phyloP scores from a whole-genome alignment of 2,113 vertebrate genomes.

The Sardina pilchardus region DNA sequence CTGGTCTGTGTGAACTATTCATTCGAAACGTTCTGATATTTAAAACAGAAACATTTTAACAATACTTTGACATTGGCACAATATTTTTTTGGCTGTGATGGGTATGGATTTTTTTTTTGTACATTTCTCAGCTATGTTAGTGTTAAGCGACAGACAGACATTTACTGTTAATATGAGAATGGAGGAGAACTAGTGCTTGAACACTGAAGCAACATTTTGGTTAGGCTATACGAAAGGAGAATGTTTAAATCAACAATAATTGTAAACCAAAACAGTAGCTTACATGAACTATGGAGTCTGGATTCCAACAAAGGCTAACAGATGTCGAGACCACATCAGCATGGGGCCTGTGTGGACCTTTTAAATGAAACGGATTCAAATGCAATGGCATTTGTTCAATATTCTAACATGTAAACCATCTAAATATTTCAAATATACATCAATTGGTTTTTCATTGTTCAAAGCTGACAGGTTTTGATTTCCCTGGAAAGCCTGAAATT shows the following conservation, averaged over 20 bases:
- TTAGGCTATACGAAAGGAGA: background rate
- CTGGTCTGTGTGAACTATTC: background rate
- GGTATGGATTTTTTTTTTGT: background rate
- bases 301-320: background rate
- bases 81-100: background rate
- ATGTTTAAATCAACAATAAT: background rate
- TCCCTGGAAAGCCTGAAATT: background rate
- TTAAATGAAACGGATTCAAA: background rate
- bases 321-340: background rate
- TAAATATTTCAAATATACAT: background rate
- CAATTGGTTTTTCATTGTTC: background rate
- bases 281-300: slow-evolving; percentile 6
- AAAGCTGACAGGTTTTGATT: background rate
- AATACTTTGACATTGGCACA: background rate
- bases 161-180: slow-evolving; percentile 14
- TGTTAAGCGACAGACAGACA: slow-evolving; percentile 17
- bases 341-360: background rate
- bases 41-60: background rate
- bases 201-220: slow-evolving; percentile 16
- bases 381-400: background rate
- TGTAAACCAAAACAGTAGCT: slow-evolving; percentile 18
- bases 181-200: slow-evolving; percentile 5
- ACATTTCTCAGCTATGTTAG: slow-evolving; percentile 11
- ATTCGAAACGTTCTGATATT: background rate
- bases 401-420: background rate